Conservation (phyloP, 2,797 vertebrate genomes). For the Podarcis siculus region DNA sequence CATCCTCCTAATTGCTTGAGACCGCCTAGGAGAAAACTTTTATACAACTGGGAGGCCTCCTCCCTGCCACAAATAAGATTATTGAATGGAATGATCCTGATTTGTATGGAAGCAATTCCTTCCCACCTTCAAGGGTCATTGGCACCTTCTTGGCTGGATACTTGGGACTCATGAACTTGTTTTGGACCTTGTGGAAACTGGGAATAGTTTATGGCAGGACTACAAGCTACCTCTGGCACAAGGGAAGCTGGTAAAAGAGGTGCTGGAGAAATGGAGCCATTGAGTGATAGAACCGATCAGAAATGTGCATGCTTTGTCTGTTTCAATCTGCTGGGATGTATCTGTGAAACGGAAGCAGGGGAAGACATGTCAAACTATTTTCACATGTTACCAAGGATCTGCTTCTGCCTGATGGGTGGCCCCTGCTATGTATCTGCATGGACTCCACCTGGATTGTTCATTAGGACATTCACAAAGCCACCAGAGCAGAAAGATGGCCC, state of each 20-base stretch:
- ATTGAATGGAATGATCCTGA: not conserved
- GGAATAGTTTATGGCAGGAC: not conserved
- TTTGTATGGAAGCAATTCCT: not conserved
- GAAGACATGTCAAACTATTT: conserved; percentile 43
- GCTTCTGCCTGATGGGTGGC: conserved; percentile 68
- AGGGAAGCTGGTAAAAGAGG: not conserved
- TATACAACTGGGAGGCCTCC: not conserved
- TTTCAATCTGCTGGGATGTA: not conserved
- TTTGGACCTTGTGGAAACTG: not conserved
- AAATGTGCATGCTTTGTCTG: not conserved
- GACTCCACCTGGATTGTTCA: conserved; percentile 24
- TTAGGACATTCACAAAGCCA: not conserved
- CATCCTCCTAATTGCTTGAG: conserved; percentile 14
- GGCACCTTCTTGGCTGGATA: conserved; percentile 7
- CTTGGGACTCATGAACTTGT: conserved; percentile 12
- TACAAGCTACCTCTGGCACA: conserved; percentile 9
- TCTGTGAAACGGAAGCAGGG: not conserved
- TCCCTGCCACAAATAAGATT: not conserved
- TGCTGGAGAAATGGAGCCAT: not conserved
- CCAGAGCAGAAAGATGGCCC: not conserved
- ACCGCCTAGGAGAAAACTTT: conserved; percentile 45
- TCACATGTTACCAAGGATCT: conserved; percentile 57
- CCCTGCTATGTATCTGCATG: not conserved
- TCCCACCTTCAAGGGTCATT: not conserved
- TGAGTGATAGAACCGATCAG: not conserved